Conservation (phyloP, 2,888 invertebrate species). For the Cephalotes varians region DNA sequence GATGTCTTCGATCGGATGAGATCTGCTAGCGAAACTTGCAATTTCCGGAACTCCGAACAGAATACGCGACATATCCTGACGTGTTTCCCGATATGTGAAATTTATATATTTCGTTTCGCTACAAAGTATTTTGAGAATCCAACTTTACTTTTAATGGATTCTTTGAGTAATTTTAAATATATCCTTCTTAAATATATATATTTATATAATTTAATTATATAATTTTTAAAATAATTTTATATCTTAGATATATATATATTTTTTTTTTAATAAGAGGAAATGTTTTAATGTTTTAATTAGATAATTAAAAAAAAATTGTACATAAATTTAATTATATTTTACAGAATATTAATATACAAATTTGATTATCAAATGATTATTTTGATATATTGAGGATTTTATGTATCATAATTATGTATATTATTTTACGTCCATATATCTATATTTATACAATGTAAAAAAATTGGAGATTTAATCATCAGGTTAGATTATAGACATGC, state of each 20-base stretch:
- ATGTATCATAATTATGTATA: neutral
- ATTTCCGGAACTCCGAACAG: slow-evolving; percentile 25
- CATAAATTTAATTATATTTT: neutral
- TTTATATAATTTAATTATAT: neutral
- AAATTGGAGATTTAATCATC: neutral
- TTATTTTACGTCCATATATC: neutral
- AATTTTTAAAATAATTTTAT: neutral
- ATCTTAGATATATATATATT: neutral
- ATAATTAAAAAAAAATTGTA: neutral
- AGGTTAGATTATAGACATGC: neutral
- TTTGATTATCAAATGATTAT: neutral
- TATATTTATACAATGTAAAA: neutral
- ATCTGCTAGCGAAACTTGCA: slow-evolving; percentile 6
- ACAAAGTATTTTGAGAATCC: neutral
- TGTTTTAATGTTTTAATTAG: neutral
- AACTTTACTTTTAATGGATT: slow-evolving; percentile 4
- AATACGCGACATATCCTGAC: slow-evolving; percentile 8
- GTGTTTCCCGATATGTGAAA: neutral
- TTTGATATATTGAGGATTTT: neutral
- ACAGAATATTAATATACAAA: neutral
- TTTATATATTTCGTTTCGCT: slow-evolving; percentile 16
- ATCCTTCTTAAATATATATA: too few species aligned
- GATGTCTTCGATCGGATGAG: neutral
- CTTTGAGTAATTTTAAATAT: neutral
- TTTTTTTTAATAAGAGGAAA: too few species aligned